Base-by-base conservation (phyloP, 2,888 invertebrate genomes). In the Nemotelus pantherinus region DNA sequence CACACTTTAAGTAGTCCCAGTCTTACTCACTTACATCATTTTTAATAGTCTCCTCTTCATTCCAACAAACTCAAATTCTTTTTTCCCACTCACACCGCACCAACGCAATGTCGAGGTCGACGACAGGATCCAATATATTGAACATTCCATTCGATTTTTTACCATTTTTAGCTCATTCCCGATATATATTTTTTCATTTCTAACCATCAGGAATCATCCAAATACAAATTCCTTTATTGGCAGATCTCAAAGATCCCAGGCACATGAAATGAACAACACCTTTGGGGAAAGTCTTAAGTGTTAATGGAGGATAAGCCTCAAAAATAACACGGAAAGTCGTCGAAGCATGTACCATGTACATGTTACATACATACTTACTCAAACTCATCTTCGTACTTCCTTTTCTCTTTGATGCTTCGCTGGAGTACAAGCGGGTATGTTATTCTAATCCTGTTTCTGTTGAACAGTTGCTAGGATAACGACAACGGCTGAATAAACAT, bases 301-400 rank as follows among this genome's bases (percentile, higher is more conserved):
- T 74, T 74, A 74, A 74, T 74, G 74, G 74, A 74, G 74, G 74
- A 74, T 74, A 74, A 74, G 74, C 74, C 74, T 60, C 60, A 74
- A 74, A 74, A 74, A 74, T 74, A 74, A 74, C 74, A 74, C 74
- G 48, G n/a, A 74, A 74, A 74, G 57, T 74, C 63, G 74, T 63
- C 53, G 63, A 63, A 74, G 63, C 63, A 50, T 74, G 44, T 55
- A 70, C 25, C 25, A 25, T 25, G 25, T 25, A 25, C 1, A 25
- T 25, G 25, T 1, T 25, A 25, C 25, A 25, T 25, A 25, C 25
- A 25, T 25, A 25, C 25, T 25, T 25, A 25, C 25, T 25, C 25
- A 25, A 25, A 25, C 25, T 25, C 25, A 25, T 25, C 25, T 0
- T 25, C 25, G 47, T 10, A 70, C 39, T 63, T 58, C 58, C 58